Percentiles rank a stretch among this genome's conserved stretches.
These are phyloP conservation scores for Mungos mungo DNA, from an alignment of 2,113 vertebrate genomes.

Conservation along the genomic window DNA sequence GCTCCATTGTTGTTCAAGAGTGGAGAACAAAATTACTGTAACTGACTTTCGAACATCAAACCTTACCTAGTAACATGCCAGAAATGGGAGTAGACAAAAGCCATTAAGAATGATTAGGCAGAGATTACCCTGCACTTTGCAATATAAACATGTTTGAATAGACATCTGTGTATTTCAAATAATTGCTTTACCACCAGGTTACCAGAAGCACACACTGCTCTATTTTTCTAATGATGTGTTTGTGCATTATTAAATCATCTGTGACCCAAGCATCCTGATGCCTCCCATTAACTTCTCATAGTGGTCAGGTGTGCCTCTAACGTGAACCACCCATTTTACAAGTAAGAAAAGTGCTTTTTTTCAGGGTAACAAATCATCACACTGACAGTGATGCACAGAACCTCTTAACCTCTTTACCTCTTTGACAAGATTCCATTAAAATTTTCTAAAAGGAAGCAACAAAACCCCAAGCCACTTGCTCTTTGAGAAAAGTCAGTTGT, in stretches of 20 bases:
- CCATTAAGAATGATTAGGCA: constrained; percentile 15
- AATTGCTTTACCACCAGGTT: not conserved
- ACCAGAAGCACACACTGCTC: not conserved
- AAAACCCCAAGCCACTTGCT: not conserved
- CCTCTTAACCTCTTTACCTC: not conserved
- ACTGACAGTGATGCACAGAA: not conserved
- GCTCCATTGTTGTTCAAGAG: not conserved
- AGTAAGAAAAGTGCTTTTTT: not conserved
- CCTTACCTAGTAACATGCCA: not conserved
- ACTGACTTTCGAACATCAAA: constrained; percentile 33
- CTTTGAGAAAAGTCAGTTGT: constrained; percentile 1
- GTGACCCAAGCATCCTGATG: not conserved
- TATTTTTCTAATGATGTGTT: not conserved
- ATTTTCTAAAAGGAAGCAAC: constrained; percentile 1
- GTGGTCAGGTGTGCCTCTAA: not conserved
- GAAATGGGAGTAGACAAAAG: not conserved
- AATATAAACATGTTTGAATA: constrained; percentile 1
- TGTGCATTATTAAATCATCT: not conserved
- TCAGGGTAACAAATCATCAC: not conserved
- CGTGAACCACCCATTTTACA: not conserved
- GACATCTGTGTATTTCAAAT: not conserved
- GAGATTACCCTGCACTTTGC: constrained; percentile 17
- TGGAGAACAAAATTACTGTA: not conserved
- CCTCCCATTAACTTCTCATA: not conserved
- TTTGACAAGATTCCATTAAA: not conserved